phyloP scores from a whole-genome alignment of 2,888 invertebrate species.

The Cataglyphis altisquamis region DNA sequence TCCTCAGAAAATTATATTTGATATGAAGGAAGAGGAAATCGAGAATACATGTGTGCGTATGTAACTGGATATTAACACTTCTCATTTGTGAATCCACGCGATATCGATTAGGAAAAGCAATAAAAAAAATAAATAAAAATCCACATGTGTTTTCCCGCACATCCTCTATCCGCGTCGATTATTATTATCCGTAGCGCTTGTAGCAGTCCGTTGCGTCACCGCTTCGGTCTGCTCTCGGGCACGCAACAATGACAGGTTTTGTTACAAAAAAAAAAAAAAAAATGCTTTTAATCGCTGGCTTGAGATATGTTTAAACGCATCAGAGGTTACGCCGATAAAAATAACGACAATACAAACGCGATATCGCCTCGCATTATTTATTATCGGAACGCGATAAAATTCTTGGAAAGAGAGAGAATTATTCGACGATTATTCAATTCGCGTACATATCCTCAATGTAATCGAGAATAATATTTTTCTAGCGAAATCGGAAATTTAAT shows the following conservation, averaged over 20 bases:
- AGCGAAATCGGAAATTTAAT: background rate
- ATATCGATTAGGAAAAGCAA: constrained; percentile 37
- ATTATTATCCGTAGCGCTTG: constrained; percentile 59
- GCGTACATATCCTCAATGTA: background rate
- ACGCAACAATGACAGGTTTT: constrained; percentile 50
- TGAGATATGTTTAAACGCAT: constrained; percentile 61
- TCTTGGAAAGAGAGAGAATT: constrained; percentile 15
- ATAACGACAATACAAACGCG: constrained; percentile 46
- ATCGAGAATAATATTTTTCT: background rate
- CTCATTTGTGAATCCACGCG: background rate
- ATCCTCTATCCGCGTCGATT: constrained; percentile 50
- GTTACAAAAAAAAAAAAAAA: constrained; percentile 38
- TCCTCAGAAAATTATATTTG: background rate
- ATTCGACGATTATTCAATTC: background rate
- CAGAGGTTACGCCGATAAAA: constrained; percentile 63
- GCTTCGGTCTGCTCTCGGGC: constrained; percentile 29
- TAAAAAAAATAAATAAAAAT: constrained; percentile 44
- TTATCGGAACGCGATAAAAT: constrained; percentile 33
- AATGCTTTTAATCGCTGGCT: constrained; percentile 62
- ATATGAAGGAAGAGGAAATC: constrained; percentile 15
- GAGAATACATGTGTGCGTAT: background rate
- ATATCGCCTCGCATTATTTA: constrained; percentile 49
- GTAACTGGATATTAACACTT: constrained; percentile 53
- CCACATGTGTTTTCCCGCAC: constrained; percentile 20
- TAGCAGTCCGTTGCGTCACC: constrained; percentile 34